Evolutionary conservation across 2,888 invertebrate genomes (phyloP).

Genomic region (Tricholauxania praeusta): DNA sequence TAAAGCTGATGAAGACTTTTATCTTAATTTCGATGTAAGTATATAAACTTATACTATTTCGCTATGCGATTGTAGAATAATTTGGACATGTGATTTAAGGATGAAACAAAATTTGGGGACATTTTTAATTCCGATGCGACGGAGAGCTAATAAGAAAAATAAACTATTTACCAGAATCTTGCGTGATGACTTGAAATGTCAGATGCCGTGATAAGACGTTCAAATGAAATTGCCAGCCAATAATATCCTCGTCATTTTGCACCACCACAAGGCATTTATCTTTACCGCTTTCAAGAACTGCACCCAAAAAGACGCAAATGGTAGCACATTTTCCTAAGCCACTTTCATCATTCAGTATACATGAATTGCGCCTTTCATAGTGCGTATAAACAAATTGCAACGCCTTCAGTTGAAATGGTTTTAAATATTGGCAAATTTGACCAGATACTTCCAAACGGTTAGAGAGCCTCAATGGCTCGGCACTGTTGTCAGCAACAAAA

Average conservation of each 20-base stretch:
- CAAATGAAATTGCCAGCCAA: conserved; percentile 65
- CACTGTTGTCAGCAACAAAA: conserved; percentile 59
- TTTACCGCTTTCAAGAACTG: conserved; percentile 46
- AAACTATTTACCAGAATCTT: conserved; percentile 51
- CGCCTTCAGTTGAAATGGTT: conserved; percentile 62
- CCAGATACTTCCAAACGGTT: conserved; percentile 54
- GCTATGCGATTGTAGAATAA: too few species aligned
- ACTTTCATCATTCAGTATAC: conserved; percentile 65
- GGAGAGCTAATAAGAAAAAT: not conserved
- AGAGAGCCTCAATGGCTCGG: conserved; percentile 59
- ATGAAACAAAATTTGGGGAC: too few species aligned
- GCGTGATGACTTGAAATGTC: conserved; percentile 56
- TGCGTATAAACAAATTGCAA: conserved; percentile 61
- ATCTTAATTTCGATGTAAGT: too few species aligned
- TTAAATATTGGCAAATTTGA: conserved; percentile 60
- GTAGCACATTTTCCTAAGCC: conserved; percentile 63
- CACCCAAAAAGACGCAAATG: conserved; percentile 58
- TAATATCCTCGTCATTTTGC: conserved; percentile 59
- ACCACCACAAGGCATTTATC: conserved; percentile 61
- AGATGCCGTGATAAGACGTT: conserved; percentile 55
- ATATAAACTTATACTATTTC: too few species aligned
- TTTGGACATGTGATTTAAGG: too few species aligned
- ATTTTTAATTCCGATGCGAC: too few species aligned
- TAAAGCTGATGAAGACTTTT: not conserved
- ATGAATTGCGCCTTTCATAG: conserved; percentile 58